These are phyloP conservation scores for Drosophila nigromelanica DNA, from an alignment of 1,140 invertebrate species.

Conservation along the genomic window DNA sequence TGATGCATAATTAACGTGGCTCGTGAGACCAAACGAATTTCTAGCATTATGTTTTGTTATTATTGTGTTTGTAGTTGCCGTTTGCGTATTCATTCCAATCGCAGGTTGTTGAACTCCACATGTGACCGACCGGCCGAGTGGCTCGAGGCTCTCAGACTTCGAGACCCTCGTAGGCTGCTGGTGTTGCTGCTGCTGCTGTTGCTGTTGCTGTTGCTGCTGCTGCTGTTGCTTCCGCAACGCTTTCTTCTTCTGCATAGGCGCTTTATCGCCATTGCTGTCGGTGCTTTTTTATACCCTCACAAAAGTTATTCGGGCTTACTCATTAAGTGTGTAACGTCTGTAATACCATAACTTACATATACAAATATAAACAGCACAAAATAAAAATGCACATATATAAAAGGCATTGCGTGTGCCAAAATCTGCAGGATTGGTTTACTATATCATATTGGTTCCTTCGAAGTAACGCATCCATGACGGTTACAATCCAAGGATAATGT, in stretches of 20 bases:
- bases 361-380: no score
- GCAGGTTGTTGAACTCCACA: constrained; percentile 69
- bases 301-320: no score
- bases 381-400: no score
- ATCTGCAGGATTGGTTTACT: no score
- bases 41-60: constrained; percentile 26
- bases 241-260: constrained; percentile 41
- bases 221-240: constrained; percentile 55
- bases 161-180: constrained; percentile 49
- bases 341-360: no score
- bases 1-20: constrained; percentile 31
- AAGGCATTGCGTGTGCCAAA: no score
- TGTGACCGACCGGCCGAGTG: constrained; percentile 76
- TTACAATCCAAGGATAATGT: no score
- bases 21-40: constrained; percentile 13
- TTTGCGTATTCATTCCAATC: constrained; percentile 57
- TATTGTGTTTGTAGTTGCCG: constrained; percentile 30
- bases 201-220: constrained; percentile 27
- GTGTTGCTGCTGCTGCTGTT: constrained; percentile 8
- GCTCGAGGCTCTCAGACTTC: constrained; percentile 58
- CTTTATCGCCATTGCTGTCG: constrained; percentile 33
- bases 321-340: no score
- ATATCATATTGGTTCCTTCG: no score
- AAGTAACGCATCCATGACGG: no score
- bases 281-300: no score